Percentiles rank a stretch among this genome's conserved stretches.
These are phyloP conservation scores for Caenorhabditis uteleia DNA, from an alignment of 2,888 invertebrate genomes.

Conservation along the genomic window DNA sequence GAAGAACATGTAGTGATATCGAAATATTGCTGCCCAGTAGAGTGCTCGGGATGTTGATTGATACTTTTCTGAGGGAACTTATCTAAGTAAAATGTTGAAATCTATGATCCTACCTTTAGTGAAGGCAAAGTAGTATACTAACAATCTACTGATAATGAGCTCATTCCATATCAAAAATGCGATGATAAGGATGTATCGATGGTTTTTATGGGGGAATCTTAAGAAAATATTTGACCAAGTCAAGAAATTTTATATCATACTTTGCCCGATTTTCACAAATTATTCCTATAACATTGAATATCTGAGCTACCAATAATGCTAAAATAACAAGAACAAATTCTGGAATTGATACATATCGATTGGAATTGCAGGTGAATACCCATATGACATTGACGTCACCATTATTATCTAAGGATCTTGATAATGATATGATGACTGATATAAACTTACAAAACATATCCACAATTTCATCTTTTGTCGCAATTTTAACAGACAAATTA, in stretches of 20 bases:
- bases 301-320: not conserved
- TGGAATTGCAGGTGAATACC: slow-evolving; percentile 28
- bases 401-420: slow-evolving; percentile 2
- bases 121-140: slow-evolving; percentile 14
- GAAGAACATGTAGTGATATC: slow-evolving; percentile 33
- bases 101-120: not conserved
- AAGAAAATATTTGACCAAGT: not conserved
- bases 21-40: slow-evolving; percentile 22
- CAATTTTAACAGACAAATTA: no score
- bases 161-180: slow-evolving; percentile 14
- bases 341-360: not conserved
- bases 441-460: no score
- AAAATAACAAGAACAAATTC: slow-evolving; percentile 10
- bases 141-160: slow-evolving; percentile 11
- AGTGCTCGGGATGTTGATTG: slow-evolving; percentile 1
- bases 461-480: no score
- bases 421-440: not conserved
- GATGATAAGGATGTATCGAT: slow-evolving; percentile 6
- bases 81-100: not conserved
- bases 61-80: not conserved
- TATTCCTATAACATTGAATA: slow-evolving; percentile 9
- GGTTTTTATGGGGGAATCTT: slow-evolving; percentile 18
- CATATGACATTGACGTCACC: slow-evolving; percentile 17
- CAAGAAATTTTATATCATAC: slow-evolving; percentile 3
- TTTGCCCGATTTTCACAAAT: slow-evolving; percentile 8